Base-by-base conservation (phyloP, 1,140 invertebrate species). In the Adelges cooleyi region DNA sequence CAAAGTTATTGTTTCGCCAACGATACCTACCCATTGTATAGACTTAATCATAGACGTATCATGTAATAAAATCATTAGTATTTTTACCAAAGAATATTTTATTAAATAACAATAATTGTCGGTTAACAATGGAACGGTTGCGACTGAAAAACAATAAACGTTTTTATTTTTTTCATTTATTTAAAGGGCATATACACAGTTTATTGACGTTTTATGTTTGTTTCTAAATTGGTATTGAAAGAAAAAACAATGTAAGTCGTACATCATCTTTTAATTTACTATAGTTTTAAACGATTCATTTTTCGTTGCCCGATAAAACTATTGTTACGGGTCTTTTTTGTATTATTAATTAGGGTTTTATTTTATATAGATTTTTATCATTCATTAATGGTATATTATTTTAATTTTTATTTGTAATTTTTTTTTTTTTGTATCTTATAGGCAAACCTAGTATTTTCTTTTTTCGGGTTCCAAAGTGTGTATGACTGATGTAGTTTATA, bases 401-500 rank as follows among this genome's bases (percentile, higher is more conserved):
- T 38, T 13, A 44, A 11, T 11, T 44, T 62, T 62, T 18, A 25
- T 59, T 42, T 40, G 38, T 33, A n/a, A 38, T 56, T 56, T 23
- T 25, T 56, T 53, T 18, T 53, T 33, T 18, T 48, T 59, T 46
- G 6, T 33, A 1, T 62, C 27, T 15, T 10, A 44, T 29, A 62
- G 25, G 20, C 11, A 62, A 48, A 62, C 56, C 18, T 48, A 46
- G 40, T 59, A 59, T 59, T 59, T 59, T 15, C 46, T 59, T 59
- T n/a, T 59, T 46, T 48, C 18, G 56, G 42, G 42, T 48, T 48
- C 25, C 42, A 62, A 48, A 27, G 56, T 62, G 56, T 62, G 56
- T 48, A 62, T 48, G 56, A 62, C 56, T 62, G 56, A 62, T 59
- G 42, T 59, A 59, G 54, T 42, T 59, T 62, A 62, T 44, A 62